These are phyloP conservation scores for Medauroidea extradentata DNA, from an alignment of 1,140 invertebrate species.

Conservation along the genomic window DNA sequence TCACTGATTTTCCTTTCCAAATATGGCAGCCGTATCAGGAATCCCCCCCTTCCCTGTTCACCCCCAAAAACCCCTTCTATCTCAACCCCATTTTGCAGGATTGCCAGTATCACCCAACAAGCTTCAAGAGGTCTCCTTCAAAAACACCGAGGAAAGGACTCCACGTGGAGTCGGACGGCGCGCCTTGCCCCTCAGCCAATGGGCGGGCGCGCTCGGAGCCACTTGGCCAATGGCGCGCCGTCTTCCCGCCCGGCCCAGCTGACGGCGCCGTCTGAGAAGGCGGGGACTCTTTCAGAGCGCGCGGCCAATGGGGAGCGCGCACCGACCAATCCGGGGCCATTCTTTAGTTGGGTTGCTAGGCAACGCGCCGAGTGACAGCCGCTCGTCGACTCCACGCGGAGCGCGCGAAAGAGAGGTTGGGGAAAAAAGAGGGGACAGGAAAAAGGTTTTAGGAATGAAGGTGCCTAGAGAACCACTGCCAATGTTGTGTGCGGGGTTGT, in stretches of 20 bases:
- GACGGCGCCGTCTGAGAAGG: neutral
- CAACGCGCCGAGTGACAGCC: constrained; percentile 11
- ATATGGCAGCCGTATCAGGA: constrained; percentile 20
- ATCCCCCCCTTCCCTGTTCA: constrained; percentile 3
- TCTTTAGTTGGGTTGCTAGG: constrained; percentile 16
- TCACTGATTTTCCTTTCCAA: constrained; percentile 21
- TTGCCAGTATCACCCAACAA: constrained; percentile 18
- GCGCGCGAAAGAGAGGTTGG: neutral
- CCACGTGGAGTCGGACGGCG: constrained; percentile 16
- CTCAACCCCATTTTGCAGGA: constrained; percentile 2
- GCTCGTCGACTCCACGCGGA: constrained; percentile 17
- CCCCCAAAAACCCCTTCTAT: neutral
- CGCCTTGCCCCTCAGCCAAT: constrained; percentile 17
- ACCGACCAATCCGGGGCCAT: constrained; percentile 11
- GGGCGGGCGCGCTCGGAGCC: neutral
- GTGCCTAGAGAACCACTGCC: no score
- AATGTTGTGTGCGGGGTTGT: constrained; percentile 1
- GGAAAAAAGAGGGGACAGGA: no score
- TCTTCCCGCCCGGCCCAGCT: neutral
- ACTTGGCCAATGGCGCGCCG: constrained; percentile 15
- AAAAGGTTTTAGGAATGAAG: no score
- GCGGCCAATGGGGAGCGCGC: constrained; percentile 10
- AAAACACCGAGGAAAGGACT: constrained; percentile 6
- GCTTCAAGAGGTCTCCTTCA: constrained; percentile 6
- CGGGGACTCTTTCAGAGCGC: constrained; percentile 14